phyloP scores from a whole-genome alignment of 2,888 invertebrate species.

The Drosophila conformis region DNA sequence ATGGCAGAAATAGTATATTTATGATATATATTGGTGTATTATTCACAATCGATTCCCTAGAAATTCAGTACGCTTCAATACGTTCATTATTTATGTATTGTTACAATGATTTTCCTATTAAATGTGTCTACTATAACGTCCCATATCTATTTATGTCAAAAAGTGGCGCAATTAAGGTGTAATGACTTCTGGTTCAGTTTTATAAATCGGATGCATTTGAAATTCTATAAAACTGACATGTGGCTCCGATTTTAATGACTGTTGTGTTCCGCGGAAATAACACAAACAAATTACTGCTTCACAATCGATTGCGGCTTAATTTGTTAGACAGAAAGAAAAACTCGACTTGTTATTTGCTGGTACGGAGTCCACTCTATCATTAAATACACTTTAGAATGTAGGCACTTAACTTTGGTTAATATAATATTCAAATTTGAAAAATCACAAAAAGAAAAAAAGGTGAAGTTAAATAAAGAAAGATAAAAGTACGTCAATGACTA shows the following conservation, averaged over 20 bases:
- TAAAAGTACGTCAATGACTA: not conserved
- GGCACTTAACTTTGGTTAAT: not conserved
- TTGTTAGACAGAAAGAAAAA: not conserved
- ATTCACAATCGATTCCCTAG: not conserved
- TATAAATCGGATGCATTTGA: not conserved
- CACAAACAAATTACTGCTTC: not conserved
- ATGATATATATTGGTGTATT: not conserved
- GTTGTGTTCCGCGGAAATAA: not conserved
- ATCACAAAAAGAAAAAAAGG: not conserved
- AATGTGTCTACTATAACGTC: not conserved
- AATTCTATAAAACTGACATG: not conserved
- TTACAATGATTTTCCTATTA: not conserved
- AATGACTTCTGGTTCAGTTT: conserved; percentile 3
- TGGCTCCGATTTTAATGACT: not conserved
- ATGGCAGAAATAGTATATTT: not conserved
- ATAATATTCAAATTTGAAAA: not conserved
- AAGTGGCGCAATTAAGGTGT: not conserved
- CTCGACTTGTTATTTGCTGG: not conserved
- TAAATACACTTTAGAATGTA: not conserved
- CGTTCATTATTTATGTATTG: not conserved
- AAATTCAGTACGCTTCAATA: not conserved
- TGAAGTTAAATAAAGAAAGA: not conserved
- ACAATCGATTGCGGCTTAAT: not conserved
- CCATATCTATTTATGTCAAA: not conserved
- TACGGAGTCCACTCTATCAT: not conserved